Conservation (phyloP, 2,888 invertebrate genomes). For the Agrotis ipsilon region DNA sequence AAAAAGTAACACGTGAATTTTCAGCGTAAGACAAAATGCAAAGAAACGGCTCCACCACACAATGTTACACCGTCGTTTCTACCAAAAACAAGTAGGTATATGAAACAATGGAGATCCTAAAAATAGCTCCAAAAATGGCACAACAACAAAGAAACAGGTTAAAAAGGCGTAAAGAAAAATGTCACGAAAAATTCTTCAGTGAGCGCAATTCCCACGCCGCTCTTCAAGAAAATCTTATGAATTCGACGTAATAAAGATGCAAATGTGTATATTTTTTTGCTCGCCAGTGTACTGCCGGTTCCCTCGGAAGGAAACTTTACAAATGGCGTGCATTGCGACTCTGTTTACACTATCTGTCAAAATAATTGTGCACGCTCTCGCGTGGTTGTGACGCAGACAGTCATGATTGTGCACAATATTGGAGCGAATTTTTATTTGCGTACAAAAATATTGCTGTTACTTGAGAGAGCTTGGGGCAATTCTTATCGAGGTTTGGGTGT, state of each 20-base stretch:
- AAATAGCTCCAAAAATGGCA: conserved; percentile 15
- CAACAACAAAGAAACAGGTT: conserved; percentile 22
- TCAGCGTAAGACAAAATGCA: not conserved
- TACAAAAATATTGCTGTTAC: conserved; percentile 20
- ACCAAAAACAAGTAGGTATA: not conserved
- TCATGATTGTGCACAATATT: conserved; percentile 25
- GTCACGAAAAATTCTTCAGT: conserved; percentile 39
- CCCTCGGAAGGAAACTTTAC: conserved; percentile 53
- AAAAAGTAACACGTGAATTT: not conserved
- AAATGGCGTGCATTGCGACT: conserved; percentile 48
- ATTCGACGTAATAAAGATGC: conserved; percentile 59
- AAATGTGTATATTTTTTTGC: conserved; percentile 55
- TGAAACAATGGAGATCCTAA: conserved; percentile 21
- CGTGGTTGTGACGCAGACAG: conserved; percentile 28
- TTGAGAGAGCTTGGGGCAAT: not conserved
- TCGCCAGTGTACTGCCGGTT: conserved; percentile 45
- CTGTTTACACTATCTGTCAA: conserved; percentile 64
- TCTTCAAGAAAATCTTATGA: conserved; percentile 59
- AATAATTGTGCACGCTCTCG: conserved; percentile 55
- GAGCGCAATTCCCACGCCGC: conserved; percentile 43
- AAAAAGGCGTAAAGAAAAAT: conserved; percentile 35
- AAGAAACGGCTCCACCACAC: not conserved
- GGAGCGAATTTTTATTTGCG: conserved; percentile 16
- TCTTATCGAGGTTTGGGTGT: not conserved
- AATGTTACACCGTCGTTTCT: not conserved